These are phyloP conservation scores for Enteromius trimaculatus DNA, from an alignment of 2,797 vertebrate species.

Conservation along the genomic window DNA sequence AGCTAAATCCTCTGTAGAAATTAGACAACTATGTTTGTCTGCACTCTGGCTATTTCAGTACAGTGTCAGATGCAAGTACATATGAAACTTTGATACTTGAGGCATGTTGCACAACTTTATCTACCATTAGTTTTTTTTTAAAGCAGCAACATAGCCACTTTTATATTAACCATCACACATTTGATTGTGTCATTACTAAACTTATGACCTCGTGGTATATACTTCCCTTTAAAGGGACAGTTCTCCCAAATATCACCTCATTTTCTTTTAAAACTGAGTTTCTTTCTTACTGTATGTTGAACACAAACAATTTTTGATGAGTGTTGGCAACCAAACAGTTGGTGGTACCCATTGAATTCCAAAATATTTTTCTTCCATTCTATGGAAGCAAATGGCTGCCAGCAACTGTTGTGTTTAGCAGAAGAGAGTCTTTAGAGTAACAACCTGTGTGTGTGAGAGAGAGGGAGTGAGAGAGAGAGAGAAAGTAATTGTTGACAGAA, in stretches of 20 bases:
- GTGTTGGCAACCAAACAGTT: neutral
- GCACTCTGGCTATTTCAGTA: neutral
- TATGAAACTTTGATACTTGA: neutral
- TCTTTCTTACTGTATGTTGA: too few relatives aligned
- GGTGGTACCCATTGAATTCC: neutral
- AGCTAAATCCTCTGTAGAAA: slow-evolving; percentile 52
- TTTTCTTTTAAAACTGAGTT: too few relatives aligned
- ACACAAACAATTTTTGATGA: neutral
- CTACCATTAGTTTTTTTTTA: too few relatives aligned
- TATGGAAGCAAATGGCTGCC: neutral
- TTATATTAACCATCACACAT: neutral
- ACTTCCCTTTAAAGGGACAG: neutral
- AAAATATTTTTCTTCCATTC: too few relatives aligned
- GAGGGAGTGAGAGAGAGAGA: too few relatives aligned
- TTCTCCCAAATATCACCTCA: neutral
- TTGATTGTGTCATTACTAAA: neutral
- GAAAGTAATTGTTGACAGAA: neutral
- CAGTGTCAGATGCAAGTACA: neutral
- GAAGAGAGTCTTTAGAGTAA: neutral
- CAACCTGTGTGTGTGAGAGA: neutral
- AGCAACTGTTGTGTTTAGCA: neutral
- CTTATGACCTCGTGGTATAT: neutral
- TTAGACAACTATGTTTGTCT: slow-evolving; percentile 33
- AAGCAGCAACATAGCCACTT: neutral
- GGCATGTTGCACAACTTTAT: neutral